A percentile compares a stretch with the other conserved stretches of the same genome.
These are phyloP conservation scores for Andrena minutula DNA, from an alignment of 2,888 invertebrate genomes.

Conservation along the genomic window DNA sequence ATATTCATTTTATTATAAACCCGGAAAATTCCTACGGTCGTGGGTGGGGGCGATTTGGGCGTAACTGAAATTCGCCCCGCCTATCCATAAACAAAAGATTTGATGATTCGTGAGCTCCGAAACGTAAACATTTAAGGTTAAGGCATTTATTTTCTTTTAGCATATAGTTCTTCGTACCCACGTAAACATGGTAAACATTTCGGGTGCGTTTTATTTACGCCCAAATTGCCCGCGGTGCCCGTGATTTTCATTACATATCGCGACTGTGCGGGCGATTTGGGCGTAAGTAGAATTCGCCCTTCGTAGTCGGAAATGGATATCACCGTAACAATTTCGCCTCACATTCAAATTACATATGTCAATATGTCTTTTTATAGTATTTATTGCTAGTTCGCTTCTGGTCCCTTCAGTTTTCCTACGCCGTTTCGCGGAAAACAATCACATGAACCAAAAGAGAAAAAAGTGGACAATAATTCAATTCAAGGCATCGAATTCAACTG, in stretches of 20 bases:
- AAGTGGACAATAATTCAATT: too few relatives aligned
- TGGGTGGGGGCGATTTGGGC: too few relatives aligned
- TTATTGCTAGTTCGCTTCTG: not conserved
- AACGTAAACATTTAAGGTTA: slow-evolving; percentile 3
- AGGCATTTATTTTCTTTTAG: not conserved
- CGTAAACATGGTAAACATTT: too few relatives aligned
- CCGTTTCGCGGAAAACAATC: not conserved
- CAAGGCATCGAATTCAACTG: too few relatives aligned
- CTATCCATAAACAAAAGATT: slow-evolving; percentile 39
- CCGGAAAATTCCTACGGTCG: too few relatives aligned
- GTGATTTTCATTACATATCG: too few relatives aligned
- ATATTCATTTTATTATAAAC: too few relatives aligned
- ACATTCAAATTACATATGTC: not conserved
- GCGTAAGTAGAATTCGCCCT: too few relatives aligned
- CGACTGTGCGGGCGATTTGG: too few relatives aligned
- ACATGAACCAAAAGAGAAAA: not conserved
- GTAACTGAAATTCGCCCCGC: not conserved
- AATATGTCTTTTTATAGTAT: not conserved
- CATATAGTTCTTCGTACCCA: not conserved
- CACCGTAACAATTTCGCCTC: not conserved
- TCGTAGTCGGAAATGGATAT: not conserved
- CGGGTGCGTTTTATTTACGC: too few relatives aligned
- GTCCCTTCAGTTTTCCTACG: not conserved
- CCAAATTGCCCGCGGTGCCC: too few relatives aligned
- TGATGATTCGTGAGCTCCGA: slow-evolving; percentile 15